Evolutionary conservation across 2,888 invertebrate species (phyloP).

Genomic region (Nephrotoma guestfalica): DNA sequence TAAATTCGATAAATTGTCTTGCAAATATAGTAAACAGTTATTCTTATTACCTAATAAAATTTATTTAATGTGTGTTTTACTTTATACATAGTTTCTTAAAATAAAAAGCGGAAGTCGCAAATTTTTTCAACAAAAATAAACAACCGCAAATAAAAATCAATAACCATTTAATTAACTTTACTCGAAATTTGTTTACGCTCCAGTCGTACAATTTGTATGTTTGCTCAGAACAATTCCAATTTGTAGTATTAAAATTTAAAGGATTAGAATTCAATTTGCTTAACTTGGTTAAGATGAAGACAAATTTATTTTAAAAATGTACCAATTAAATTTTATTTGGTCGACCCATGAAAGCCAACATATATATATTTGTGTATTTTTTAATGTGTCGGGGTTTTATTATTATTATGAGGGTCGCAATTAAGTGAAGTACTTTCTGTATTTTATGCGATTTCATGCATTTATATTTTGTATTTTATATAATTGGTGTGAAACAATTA

Average conservation of each 20-base stretch:
- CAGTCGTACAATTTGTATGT: background rate
- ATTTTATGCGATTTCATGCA: background rate
- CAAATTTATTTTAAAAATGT: background rate
- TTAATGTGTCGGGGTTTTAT: background rate
- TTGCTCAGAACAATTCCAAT: background rate
- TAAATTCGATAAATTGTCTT: background rate
- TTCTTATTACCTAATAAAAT: background rate
- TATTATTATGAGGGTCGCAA: background rate
- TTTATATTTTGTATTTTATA: background rate
- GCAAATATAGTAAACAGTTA: background rate
- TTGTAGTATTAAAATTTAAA: background rate
- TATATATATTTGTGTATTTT: background rate
- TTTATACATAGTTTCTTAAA: background rate
- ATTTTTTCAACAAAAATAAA: background rate
- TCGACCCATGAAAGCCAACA: background rate
- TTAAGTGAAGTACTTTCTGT: background rate
- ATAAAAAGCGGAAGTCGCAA: background rate
- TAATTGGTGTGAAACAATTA: background rate
- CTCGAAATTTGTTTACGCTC: background rate
- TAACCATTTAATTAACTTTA: background rate
- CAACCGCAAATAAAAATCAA: background rate
- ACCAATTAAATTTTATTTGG: background rate
- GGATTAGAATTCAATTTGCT: background rate
- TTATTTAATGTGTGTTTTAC: background rate
- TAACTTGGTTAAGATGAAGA: background rate